These are phyloP conservation scores for Seira ritae DNA, from an alignment of 2,888 invertebrate species.

Conservation along the genomic window DNA sequence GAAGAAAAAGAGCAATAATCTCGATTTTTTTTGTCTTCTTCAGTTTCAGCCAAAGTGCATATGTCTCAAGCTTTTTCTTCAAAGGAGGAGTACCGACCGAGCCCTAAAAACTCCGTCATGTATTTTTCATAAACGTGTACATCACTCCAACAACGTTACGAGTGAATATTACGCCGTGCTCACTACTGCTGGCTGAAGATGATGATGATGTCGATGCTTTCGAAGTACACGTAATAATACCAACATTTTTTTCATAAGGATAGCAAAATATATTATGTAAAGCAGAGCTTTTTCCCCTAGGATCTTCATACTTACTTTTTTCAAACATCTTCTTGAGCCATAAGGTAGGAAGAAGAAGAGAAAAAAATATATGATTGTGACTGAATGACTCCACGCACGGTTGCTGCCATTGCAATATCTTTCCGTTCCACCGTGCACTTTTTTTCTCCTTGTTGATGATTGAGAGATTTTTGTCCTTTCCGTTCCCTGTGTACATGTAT, in stretches of 20 bases:
- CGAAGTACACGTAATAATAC: background rate
- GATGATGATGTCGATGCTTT: background rate
- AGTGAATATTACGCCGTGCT: conserved; percentile 5
- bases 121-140: conserved; percentile 1
- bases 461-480: conserved; percentile 58
- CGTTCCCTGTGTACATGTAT: conserved; percentile 1
- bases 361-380: no score
- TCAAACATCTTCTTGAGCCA: background rate
- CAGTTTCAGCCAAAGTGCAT: background rate
- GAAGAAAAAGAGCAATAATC: conserved; percentile 18
- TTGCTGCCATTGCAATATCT: conserved; percentile 44
- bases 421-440: conserved; percentile 53
- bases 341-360: background rate
- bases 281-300: background rate
- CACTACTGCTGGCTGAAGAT: background rate
- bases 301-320: background rate
- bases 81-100: background rate
- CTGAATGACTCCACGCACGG: background rate
- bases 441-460: conserved; percentile 35
- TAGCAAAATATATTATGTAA: background rate
- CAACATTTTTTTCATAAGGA: background rate
- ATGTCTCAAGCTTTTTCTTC: background rate
- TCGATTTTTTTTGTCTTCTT: conserved; percentile 1
- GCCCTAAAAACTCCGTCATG: conserved; percentile 1
- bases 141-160: background rate